Base-by-base conservation (phyloP, 2,888 invertebrate species). In the Candidula unifasciata region DNA sequence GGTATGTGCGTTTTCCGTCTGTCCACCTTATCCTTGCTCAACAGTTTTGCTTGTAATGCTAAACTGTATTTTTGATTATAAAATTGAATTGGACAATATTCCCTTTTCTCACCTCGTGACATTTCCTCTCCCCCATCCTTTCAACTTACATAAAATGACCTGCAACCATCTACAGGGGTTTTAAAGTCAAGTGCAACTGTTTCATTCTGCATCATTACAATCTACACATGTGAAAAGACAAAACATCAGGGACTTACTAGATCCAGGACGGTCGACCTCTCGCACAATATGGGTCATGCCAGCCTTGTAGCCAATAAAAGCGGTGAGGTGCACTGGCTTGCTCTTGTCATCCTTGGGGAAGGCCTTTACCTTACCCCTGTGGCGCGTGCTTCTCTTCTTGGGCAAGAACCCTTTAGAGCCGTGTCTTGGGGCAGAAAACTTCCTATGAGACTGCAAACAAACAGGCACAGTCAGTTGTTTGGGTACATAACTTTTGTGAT, bases 361-460 rank as follows among this genome's bases (percentile, higher is more conserved):
- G 83, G 99, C 97, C 97, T 99, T 99, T 89, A 98, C 97, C 95
- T 99, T 99, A 92, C 99, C 99, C 95, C 99, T 97, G 95, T 98
- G 98, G 93, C 98, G 96, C 90, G 96, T 96, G 90, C 98, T 97
- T 90, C 99, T 96, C 95, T 99, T 99, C 95, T 99, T 99, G 93
- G 99, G 99, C 95, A 99, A 97, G 96, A 99, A 99, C 91, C 99
- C 99, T 97, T 99, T 98, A 84, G 99, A 99, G 92, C 99, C 99
- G 96, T 99, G 99, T 91, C 99, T 97, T 91, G 99, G 99, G 73
- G 99, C 99, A 94, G 98, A 99, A 95, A 99, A 99, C 94, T 99
- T 99, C 94, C 99, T 96, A 95, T 99, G 99, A 95, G 99, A 99
- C 99, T 99, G 94, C 88, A 96, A 92, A 30, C 71, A 21, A 37